These are phyloP conservation scores for Ditylenchus dipsaci DNA, from an alignment of 1,140 invertebrate genomes.

Conservation along the genomic window DNA sequence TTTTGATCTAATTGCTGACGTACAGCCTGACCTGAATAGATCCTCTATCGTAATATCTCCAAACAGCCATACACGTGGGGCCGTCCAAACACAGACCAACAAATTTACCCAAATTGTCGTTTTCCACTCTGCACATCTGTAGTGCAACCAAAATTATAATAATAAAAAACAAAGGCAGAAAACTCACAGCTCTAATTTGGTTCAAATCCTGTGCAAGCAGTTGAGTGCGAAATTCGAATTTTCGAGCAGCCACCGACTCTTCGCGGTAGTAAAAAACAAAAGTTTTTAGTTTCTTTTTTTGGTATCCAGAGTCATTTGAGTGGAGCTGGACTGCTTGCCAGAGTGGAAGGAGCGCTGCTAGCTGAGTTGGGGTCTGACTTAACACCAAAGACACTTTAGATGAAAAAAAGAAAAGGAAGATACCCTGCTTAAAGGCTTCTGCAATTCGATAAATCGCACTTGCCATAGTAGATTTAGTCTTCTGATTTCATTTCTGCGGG, in stretches of 20 bases:
- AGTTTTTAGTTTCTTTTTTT: conserved; percentile 27
- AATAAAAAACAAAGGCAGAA: not conserved
- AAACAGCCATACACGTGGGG: conserved; percentile 49
- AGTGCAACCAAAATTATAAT: not conserved
- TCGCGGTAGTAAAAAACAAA: conserved; percentile 15
- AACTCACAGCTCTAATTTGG: conserved; percentile 21
- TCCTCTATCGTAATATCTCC: conserved; percentile 25
- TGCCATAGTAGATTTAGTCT: conserved; percentile 3
- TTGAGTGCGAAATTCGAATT: conserved; percentile 12
- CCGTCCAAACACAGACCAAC: conserved; percentile 77
- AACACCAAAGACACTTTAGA: not conserved
- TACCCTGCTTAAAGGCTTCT: conserved; percentile 8
- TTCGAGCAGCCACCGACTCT: conserved; percentile 20
- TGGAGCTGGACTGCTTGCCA: not conserved
- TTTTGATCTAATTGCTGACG: not conserved
- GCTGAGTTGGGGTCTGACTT: not conserved
- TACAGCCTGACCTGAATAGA: conserved; percentile 27
- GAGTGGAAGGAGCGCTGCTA: conserved; percentile 3
- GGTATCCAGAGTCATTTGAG: conserved; percentile 11
- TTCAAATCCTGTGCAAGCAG: conserved; percentile 6
- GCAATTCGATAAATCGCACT: conserved; percentile 3
- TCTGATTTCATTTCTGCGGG: conserved; percentile 8
- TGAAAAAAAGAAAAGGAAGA: not conserved
- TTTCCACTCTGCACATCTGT: conserved; percentile 72
- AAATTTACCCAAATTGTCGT: conserved; percentile 81